Base-by-base conservation (phyloP, 2,888 invertebrate genomes). In the Drosophila hamatofila region DNA sequence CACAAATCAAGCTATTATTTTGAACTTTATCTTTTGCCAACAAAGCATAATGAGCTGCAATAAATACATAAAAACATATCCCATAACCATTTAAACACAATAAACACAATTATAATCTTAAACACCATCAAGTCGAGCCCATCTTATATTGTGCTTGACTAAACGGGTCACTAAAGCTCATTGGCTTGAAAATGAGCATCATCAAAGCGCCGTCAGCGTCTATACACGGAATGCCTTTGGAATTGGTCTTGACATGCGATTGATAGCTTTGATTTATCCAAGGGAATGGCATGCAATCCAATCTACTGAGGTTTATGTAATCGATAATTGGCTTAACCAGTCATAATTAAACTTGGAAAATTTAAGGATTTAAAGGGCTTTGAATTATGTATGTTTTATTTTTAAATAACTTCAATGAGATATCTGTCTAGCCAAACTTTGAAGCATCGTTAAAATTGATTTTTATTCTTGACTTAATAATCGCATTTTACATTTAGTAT, bases 131-230 rank as follows among this genome's bases (percentile, higher is more conserved):
- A 9, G 23, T 5, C 16, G 35, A 25, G 37, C 42, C 14, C 37
- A 16, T 44, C 46, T 52, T 54, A 48, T 70, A 55, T 75, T 58
- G 52, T 37, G 35, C 41, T 37, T 30, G 49, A 18, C 49, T 49
- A 30, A 41, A 48, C 30, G 33, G 41, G 0, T 39, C 58, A 49
- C 27, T 41, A 56, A 61, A 64, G 35, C 33, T 39, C 72, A 69
- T 59, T 68, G 61, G 57, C 57, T 49, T 54, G 57, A 59, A 64
- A 81, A 78, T 75, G 61, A 58, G 74, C 67, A 66, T 68, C 77
- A 62, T 78, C 79, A 79, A 79, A 79, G 70, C 59, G 59, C 21
- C 58, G 37, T 57, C 62, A 46, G 21, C 21, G 21, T 5, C 8
- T 12, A 21, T 21, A 9, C 21, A 46, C n/a, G n/a, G 9, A 62